Evolutionary conservation across 92 coral and sea anemone species (phyloP).

Genomic region (Phymanthus crucifer): DNA sequence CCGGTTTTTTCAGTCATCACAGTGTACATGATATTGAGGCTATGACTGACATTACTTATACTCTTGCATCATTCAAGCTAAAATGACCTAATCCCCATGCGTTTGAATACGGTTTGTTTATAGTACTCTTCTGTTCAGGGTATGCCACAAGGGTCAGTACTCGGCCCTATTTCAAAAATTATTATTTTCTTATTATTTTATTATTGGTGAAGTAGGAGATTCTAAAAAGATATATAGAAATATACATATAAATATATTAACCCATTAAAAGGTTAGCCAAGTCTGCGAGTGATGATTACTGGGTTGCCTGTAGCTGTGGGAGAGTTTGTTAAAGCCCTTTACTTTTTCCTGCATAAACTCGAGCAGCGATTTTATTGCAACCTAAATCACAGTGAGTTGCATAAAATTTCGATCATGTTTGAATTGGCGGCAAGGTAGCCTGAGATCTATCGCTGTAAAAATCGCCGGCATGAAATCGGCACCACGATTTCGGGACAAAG

Average conservation of each 20-base stretch:
- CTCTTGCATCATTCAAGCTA: not conserved
- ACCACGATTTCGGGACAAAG: too few relatives aligned
- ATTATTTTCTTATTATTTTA: not conserved
- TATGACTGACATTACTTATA: not conserved
- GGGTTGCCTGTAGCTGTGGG: too few relatives aligned
- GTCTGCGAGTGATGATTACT: too few relatives aligned
- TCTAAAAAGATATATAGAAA: slow-evolving; percentile 1
- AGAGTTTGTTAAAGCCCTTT: too few relatives aligned
- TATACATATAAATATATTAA: not conserved
- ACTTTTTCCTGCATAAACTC: too few relatives aligned
- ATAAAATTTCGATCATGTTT: too few relatives aligned
- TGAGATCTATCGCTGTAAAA: too few relatives aligned
- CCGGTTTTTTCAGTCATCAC: not conserved
- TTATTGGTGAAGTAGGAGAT: not conserved
- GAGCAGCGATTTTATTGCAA: too few relatives aligned
- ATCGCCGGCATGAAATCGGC: too few relatives aligned
- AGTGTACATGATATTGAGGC: slow-evolving; percentile 1
- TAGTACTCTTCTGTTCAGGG: not conserved
- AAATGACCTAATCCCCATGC: not conserved
- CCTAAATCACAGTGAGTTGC: too few relatives aligned
- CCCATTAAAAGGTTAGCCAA: slow-evolving; percentile 1
- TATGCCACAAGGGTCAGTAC: not conserved
- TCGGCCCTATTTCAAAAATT: not conserved
- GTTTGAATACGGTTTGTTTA: not conserved
- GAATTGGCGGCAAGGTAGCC: too few relatives aligned